Conservation (phyloP, 2,888 invertebrate genomes). For the Eilema depressum region DNA sequence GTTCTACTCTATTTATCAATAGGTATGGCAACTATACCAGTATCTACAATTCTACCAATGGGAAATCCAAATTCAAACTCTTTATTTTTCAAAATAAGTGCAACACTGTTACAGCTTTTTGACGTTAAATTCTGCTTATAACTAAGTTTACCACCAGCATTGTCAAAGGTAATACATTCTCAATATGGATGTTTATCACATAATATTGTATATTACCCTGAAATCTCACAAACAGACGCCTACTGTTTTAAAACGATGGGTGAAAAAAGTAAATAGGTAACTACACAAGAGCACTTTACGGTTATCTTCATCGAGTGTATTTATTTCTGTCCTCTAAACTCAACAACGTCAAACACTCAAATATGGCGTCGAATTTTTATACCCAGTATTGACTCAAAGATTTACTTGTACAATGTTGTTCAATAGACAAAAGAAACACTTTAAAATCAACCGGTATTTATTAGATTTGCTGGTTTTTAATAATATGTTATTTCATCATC, state of each 20-base stretch:
- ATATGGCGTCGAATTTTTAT: slow-evolving; percentile 61
- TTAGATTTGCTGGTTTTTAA: slow-evolving; percentile 21
- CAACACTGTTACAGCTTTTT: too few relatives aligned
- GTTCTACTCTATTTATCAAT: too few relatives aligned
- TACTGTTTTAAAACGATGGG: slow-evolving; percentile 4
- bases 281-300: slow-evolving; percentile 47
- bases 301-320: slow-evolving; percentile 62
- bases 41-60: too few relatives aligned
- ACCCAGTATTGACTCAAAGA: slow-evolving; percentile 70
- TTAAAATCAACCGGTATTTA: slow-evolving; percentile 18
- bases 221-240: slow-evolving; percentile 6
- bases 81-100: too few relatives aligned
- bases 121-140: too few relatives aligned
- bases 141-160: too few relatives aligned
- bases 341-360: slow-evolving; percentile 70
- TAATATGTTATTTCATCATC: neutral
- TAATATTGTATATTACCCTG: neutral
- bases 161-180: neutral
- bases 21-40: too few relatives aligned
- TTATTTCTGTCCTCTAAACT: slow-evolving; percentile 61
- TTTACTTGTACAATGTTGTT: slow-evolving; percentile 55
- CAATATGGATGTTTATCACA: neutral
- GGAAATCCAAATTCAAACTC: too few relatives aligned
- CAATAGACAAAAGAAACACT: slow-evolving; percentile 33
- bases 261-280: slow-evolving; percentile 52